phyloP scores from a whole-genome alignment of 2,888 invertebrate genomes.

The Alitta virens region DNA sequence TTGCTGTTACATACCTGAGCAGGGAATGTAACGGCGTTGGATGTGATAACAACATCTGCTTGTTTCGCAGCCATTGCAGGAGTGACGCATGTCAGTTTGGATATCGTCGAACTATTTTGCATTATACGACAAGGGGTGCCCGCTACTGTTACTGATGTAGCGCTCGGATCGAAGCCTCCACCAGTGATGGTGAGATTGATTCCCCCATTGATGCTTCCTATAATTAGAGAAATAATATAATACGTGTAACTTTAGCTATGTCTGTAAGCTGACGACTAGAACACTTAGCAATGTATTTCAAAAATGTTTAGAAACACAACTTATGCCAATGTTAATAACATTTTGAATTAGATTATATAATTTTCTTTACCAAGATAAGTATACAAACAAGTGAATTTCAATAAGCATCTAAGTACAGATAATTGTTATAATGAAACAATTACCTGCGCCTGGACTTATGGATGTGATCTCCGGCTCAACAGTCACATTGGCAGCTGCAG shows the following conservation, averaged over 20 bases:
- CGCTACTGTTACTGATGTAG: neutral
- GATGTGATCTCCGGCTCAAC: neutral
- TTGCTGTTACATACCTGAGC: neutral
- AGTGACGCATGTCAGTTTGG: slow-evolving; percentile 2
- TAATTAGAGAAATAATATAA: no score
- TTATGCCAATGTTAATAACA: no score
- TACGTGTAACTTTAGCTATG: no score
- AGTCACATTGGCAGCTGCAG: neutral
- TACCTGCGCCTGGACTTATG: neutral
- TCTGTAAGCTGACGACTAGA: no score
- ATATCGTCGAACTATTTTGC: neutral
- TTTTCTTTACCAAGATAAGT: no score
- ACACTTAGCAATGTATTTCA: no score
- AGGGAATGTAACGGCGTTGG: slow-evolving; percentile 4
- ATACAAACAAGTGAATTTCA: no score
- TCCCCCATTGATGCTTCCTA: slow-evolving; percentile 2
- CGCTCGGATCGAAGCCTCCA: neutral
- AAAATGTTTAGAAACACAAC: no score
- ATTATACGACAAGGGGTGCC: neutral
- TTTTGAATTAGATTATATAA: no score
- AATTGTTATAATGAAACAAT: no score
- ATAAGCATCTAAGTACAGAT: no score
- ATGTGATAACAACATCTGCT: neutral
- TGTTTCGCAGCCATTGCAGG: neutral
- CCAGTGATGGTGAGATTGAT: neutral